phyloP scores from a whole-genome alignment of 2,888 invertebrate species.

The Barypeithes pellucidus region DNA sequence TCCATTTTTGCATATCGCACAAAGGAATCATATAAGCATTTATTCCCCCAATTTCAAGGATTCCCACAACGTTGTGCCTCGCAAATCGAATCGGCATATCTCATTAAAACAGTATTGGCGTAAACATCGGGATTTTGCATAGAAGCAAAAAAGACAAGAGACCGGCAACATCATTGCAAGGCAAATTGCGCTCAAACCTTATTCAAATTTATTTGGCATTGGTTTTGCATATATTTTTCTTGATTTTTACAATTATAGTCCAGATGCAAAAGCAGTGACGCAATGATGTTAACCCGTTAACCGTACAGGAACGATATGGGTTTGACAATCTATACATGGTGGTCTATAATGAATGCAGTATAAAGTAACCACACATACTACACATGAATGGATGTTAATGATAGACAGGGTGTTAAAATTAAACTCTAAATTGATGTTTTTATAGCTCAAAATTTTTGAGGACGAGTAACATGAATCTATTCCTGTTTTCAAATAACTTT shows the following conservation, averaged over 20 bases:
- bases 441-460: too few relatives aligned
- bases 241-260: not conserved
- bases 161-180: not conserved
- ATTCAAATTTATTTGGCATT: constrained; percentile 38
- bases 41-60: constrained; percentile 7
- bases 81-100: constrained; percentile 24
- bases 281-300: too few relatives aligned
- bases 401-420: too few relatives aligned
- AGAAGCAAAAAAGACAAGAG: constrained; percentile 12
- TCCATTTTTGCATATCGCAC: not conserved
- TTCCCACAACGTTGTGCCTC: constrained; percentile 9
- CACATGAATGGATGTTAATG: too few relatives aligned
- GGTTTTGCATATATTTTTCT: constrained; percentile 30
- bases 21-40: constrained; percentile 10
- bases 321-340: too few relatives aligned
- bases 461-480: too few relatives aligned
- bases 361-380: too few relatives aligned
- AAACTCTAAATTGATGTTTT: too few relatives aligned
- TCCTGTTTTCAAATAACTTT: too few relatives aligned
- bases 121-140: constrained; percentile 21
- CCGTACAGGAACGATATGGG: too few relatives aligned
- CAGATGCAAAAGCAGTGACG: not conserved
- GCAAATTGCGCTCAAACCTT: constrained; percentile 14
- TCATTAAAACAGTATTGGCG: constrained; percentile 14
- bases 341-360: too few relatives aligned